These are phyloP conservation scores for Sylvicola fuscatus DNA, from an alignment of 2,888 invertebrate species.

Conservation along the genomic window DNA sequence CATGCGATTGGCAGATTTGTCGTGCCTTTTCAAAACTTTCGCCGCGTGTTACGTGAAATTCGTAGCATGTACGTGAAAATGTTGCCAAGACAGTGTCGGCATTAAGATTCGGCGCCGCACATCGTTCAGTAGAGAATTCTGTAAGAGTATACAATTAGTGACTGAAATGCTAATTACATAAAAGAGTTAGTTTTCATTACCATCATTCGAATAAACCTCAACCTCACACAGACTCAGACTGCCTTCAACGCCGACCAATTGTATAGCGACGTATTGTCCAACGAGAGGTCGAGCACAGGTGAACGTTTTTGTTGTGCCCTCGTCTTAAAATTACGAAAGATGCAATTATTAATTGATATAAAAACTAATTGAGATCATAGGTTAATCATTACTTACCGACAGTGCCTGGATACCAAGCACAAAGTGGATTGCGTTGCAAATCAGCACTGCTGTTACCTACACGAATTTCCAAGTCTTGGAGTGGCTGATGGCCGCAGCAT, in stretches of 20 bases:
- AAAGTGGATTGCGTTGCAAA: constrained; percentile 70
- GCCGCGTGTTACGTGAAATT: constrained; percentile 64
- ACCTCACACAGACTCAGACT: constrained; percentile 80
- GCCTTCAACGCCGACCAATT: constrained; percentile 77
- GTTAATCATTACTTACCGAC: constrained; percentile 30
- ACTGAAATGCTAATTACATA: neutral
- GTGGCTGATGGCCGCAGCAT: constrained; percentile 57
- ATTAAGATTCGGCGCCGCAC: constrained; percentile 48
- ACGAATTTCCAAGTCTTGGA: constrained; percentile 72
- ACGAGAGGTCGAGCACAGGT: constrained; percentile 65
- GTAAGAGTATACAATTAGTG: constrained; percentile 7
- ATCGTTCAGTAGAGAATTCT: constrained; percentile 75
- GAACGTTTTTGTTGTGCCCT: constrained; percentile 81
- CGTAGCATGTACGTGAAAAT: constrained; percentile 73
- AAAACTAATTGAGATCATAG: constrained; percentile 13
- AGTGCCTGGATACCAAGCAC: constrained; percentile 86
- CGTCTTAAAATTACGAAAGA: constrained; percentile 31
- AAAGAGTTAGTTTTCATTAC: constrained; percentile 22
- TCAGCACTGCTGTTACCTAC: constrained; percentile 83
- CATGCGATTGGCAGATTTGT: constrained; percentile 48
- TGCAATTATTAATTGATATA: neutral
- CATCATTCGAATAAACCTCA: constrained; percentile 79
- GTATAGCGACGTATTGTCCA: constrained; percentile 75
- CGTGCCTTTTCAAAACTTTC: constrained; percentile 67
- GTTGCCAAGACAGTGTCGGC: constrained; percentile 66